These are phyloP conservation scores for Phenganax stokvisi DNA, from an alignment of 92 coral and sea anemone species.

Conservation along the genomic window DNA sequence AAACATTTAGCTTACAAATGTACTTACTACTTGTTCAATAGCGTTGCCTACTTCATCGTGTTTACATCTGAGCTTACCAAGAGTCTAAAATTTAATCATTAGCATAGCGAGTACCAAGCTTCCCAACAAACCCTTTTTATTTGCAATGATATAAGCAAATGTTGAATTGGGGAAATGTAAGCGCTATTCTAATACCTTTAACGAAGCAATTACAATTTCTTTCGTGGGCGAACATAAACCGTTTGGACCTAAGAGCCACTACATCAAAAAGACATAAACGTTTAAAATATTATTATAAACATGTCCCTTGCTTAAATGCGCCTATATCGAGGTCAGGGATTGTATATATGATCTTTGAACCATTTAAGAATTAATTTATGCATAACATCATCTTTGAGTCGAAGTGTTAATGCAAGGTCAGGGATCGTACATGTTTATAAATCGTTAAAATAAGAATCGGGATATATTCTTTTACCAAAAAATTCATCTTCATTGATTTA, in stretches of 20 bases:
- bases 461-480: no score
- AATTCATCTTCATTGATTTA: no score
- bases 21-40: constrained; percentile 54
- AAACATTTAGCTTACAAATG: neutral
- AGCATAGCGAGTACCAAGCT: neutral
- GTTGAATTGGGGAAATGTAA: no score
- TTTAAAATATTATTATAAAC: neutral
- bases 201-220: constrained; percentile 20
- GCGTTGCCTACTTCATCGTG: constrained; percentile 58
- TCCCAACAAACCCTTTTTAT: neutral
- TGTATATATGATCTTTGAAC: no score
- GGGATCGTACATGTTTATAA: no score
- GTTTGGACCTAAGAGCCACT: constrained; percentile 29
- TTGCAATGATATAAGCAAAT: neutral
- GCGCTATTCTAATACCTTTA: constrained; percentile 10
- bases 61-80: constrained; percentile 71
- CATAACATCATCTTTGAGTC: no score
- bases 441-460: no score
- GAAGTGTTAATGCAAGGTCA: no score
- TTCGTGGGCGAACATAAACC: constrained; percentile 29
- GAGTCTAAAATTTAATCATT: constrained; percentile 46
- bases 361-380: no score
- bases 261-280: neutral
- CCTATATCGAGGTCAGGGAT: no score
- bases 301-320: no score